Conservation (phyloP, 2,888 invertebrate species). For the Conops quadrifasciatus region DNA sequence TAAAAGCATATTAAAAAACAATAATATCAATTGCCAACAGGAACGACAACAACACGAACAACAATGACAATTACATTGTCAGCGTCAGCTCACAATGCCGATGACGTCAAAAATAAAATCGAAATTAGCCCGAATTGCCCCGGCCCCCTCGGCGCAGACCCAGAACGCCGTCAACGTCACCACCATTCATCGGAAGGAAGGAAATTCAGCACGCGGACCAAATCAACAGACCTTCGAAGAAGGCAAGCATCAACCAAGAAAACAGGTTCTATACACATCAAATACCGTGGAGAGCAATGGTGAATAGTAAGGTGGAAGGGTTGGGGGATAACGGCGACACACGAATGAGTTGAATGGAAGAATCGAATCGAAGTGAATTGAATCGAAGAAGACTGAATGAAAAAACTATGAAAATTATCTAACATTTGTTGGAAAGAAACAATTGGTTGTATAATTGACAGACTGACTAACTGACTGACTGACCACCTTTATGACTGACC, state of each 20-base stretch:
- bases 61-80: neutral
- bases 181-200: slow-evolving; percentile 5
- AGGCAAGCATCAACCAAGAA: slow-evolving; percentile 35
- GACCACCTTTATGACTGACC: no score
- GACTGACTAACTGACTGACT: no score
- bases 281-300: neutral
- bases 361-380: neutral
- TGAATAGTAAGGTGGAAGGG: neutral
- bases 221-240: slow-evolving; percentile 17
- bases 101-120: no score
- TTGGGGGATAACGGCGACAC: neutral
- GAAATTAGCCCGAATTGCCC: no score
- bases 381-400: neutral
- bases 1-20: slow-evolving; percentile 34
- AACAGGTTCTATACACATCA: slow-evolving; percentile 39
- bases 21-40: slow-evolving; percentile 17
- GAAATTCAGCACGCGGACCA: slow-evolving; percentile 17
- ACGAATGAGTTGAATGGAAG: neutral
- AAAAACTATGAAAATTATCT: no score
- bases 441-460: neutral
- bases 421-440: neutral
- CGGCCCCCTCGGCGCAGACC: no score
- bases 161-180: neutral
- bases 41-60: slow-evolving; percentile 10
- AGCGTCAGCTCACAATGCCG: neutral